phyloP scores from a whole-genome alignment of 2,797 vertebrate species.

The Prionace glauca region DNA sequence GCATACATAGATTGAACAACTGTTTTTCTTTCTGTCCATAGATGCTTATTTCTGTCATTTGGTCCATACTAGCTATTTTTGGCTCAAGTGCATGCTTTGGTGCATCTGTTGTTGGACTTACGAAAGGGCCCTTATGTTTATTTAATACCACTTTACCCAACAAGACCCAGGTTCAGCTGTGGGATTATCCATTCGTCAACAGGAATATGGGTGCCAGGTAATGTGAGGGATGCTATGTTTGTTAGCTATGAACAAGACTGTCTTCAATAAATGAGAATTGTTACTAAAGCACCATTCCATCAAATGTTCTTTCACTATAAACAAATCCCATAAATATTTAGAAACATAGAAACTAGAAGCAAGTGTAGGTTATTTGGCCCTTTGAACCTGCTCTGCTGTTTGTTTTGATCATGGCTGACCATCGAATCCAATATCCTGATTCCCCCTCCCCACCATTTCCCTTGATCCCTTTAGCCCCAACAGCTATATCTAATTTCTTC shows the following conservation, averaged over 20 bases:
- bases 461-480: too few species aligned
- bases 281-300: not conserved
- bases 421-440: too few species aligned
- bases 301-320: not conserved
- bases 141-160: not conserved
- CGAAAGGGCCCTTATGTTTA: not conserved
- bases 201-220: not conserved
- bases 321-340: not conserved
- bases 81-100: not conserved
- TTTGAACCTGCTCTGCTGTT: too few species aligned
- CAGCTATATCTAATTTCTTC: too few species aligned
- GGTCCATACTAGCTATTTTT: not conserved
- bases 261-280: not conserved
- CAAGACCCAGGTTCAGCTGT: not conserved
- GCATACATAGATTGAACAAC: not conserved
- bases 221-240: not conserved
- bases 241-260: not conserved
- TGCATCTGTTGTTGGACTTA: not conserved
- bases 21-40: not conserved
- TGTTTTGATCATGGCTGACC: too few species aligned
- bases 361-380: too few species aligned
- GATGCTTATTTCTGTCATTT: not conserved
- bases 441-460: too few species aligned
- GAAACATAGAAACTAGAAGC: too few species aligned
- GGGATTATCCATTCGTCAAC: not conserved